Evolutionary conservation across 2,797 vertebrate species (phyloP).

Genomic region (Enteromius thamalakanensis): DNA sequence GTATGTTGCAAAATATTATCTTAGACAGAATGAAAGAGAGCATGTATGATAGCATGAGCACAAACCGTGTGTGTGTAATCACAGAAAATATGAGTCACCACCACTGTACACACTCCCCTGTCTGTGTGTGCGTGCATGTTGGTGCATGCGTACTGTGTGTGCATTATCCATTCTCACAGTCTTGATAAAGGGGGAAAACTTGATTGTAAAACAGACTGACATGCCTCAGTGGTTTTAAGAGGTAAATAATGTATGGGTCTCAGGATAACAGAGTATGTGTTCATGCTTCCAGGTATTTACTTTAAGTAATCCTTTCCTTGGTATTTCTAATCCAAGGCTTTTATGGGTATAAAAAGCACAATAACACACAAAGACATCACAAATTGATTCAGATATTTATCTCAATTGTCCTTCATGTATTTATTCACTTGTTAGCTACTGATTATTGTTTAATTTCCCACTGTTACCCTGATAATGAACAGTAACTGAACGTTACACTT

Average conservation of each 20-base stretch:
- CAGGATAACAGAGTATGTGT: background rate
- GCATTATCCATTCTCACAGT: slow-evolving; percentile 29
- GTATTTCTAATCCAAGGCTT: background rate
- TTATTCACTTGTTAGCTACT: background rate
- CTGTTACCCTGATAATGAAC: background rate
- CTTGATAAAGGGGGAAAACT: background rate
- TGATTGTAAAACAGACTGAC: background rate
- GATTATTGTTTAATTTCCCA: background rate
- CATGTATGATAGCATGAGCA: background rate
- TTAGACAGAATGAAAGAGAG: background rate
- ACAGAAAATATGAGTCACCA: slow-evolving; percentile 53
- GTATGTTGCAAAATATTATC: background rate
- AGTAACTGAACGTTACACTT: background rate
- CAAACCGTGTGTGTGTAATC: slow-evolving; percentile 9
- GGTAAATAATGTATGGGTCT: background rate
- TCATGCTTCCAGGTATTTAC: background rate
- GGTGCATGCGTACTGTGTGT: slow-evolving; percentile 24
- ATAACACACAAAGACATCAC: background rate
- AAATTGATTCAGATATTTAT: background rate
- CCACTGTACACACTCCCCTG: background rate
- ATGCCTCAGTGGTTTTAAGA: background rate
- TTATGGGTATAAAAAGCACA: background rate
- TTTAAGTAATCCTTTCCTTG: background rate
- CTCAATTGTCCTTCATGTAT: background rate
- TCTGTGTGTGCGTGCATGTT: background rate